Base-by-base conservation (phyloP, 2,113 vertebrate genomes). In the Cyprinodon brontotheroides region DNA sequence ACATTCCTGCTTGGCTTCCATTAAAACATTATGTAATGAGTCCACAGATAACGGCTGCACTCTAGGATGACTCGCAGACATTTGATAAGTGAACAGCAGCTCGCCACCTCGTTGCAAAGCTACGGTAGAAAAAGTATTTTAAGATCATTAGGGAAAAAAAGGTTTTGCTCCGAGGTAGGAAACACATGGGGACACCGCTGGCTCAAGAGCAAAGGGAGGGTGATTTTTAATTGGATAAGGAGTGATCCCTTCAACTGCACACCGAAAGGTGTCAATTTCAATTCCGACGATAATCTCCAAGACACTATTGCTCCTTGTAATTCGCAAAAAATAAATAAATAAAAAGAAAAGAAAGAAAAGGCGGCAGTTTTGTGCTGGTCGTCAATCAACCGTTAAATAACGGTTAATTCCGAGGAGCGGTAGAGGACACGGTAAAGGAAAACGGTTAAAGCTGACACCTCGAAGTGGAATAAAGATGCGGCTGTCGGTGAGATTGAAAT, bases 161-260 rank as follows among this genome's bases (percentile, higher is more conserved):
- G n/a, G 8, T 15, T 14, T n/a, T 57, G 50, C 50, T 57, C 50
- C 59, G 74, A 67, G 74, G 53, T 45, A 78, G 70, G 77, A 78
- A 57, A 75, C 80, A 70, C 64, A 47, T 37, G 59, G 68, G 78
- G 72, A 79, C 80, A 68, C 29, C 50, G 63, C 79, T 73, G 85
- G 80, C 65, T 61, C 86, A 81, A 87, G 75, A 87, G 81, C 86
- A 72, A 86, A 57, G 50, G 77, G 79, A 63, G 53, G 84, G 89
- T 76, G 75, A 69, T 57, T 47, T 91, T 92, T 91, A 92, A 93
- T 91, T 88, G 92, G 91, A 93, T 92, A 74, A 91, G 79, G 79
- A 83, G 82, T 86, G 89, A 92, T 92, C 91, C 83, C 81, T 89
- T 92, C 87, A 89, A 80, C 79, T 77, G 45, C 72, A 89, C 89